phyloP scores from a whole-genome alignment of 2,113 vertebrate genomes.

The Opisthocomus hoazin region DNA sequence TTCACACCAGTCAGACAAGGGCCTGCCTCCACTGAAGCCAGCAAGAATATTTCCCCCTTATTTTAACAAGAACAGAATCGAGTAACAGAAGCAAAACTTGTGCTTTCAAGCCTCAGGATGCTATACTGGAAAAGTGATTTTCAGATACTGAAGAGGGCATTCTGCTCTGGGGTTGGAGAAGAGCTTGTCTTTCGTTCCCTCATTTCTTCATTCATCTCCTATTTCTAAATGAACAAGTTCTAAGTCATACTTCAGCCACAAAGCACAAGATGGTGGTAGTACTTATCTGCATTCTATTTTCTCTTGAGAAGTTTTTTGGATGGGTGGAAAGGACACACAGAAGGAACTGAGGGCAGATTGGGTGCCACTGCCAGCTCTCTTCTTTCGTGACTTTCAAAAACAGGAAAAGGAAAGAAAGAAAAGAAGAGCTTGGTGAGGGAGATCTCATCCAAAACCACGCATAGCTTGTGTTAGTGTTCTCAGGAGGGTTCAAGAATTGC shows the following conservation, averaged over 20 bases:
- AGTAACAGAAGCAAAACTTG: background rate
- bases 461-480: background rate
- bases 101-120: background rate
- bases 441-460: background rate
- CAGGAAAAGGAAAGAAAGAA: background rate
- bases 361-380: background rate
- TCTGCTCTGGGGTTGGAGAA: background rate
- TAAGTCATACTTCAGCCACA: background rate
- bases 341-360: background rate
- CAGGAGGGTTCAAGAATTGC: background rate
- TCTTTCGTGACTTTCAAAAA: background rate
- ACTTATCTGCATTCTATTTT: background rate
- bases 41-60: background rate
- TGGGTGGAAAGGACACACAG: background rate
- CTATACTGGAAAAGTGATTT: background rate
- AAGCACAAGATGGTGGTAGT: background rate
- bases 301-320: background rate
- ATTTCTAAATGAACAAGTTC: background rate
- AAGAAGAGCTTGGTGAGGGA: background rate
- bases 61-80: background rate
- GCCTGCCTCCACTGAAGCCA: background rate
- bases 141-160: background rate
- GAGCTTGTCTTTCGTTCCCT: background rate
- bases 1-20: background rate
- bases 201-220: background rate